phyloP scores from a whole-genome alignment of 1,140 invertebrate species.

The Drosophila jambulina region DNA sequence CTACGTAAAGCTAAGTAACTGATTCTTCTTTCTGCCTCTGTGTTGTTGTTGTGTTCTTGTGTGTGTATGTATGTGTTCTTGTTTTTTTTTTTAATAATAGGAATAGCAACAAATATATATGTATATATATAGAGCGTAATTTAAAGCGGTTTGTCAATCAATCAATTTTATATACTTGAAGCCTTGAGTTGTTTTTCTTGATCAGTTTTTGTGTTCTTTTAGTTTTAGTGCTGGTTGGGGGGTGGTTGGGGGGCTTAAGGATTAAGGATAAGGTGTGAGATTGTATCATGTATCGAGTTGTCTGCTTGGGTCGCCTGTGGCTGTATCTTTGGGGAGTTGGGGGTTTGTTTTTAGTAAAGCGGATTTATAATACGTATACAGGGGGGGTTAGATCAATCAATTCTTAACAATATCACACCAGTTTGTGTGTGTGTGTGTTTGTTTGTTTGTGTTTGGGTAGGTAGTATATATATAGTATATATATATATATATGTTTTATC shows the following conservation, averaged over 20 bases:
- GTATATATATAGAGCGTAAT: slow-evolving; percentile 62
- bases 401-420: slow-evolving; percentile 51
- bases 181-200: slow-evolving; percentile 38
- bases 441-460: slow-evolving; percentile 11
- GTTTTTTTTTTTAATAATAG: slow-evolving; percentile 21
- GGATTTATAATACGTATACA: slow-evolving; percentile 54
- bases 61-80: slow-evolving; percentile 28
- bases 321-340: slow-evolving; percentile 18
- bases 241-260: neutral
- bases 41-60: slow-evolving; percentile 28
- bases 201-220: slow-evolving; percentile 36
- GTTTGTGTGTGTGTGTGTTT: slow-evolving; percentile 23
- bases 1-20: slow-evolving; percentile 32
- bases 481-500: slow-evolving; percentile 33
- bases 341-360: slow-evolving; percentile 38
- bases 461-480: slow-evolving; percentile 16
- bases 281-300: slow-evolving; percentile 56
- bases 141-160: slow-evolving; percentile 63
- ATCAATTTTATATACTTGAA: slow-evolving; percentile 57
- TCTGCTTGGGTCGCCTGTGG: slow-evolving; percentile 37
- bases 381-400: slow-evolving; percentile 47
- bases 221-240: slow-evolving; percentile 33
- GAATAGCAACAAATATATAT: slow-evolving; percentile 48
- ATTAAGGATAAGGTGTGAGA: slow-evolving; percentile 21
- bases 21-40: slow-evolving; percentile 22